Evolutionary conservation across 2,888 invertebrate species (phyloP), one percentile per base, ranked within the genome.

Genomic region (Hypena proboscidalis): DNA sequence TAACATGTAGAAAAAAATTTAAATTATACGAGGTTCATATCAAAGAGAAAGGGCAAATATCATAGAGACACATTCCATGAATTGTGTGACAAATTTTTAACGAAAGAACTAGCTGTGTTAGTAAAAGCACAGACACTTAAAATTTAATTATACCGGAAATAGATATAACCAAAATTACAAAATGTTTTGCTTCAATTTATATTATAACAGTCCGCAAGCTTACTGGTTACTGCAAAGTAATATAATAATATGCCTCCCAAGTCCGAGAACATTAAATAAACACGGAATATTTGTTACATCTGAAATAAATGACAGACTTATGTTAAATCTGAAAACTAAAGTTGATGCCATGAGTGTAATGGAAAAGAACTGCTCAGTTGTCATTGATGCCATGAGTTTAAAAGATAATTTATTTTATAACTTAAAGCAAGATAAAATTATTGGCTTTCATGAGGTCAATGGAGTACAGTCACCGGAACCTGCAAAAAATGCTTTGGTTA

Each of bases 371-470:
- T 68, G 65, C 23, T 37, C 54, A 25, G 30, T 53, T 22, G 19
- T 45, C 2, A 40, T 63, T 13, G 57, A 38, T 22, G 14, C 42
- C 2, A 62, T 60, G 26, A 37, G 26, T 14, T 25, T 71, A 17
- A 66, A 67, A 14, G 26, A 47, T 7, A 56, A 56, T 31, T 23
- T 71, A 6, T 64, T 49, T 26, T 69, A 61, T 34, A 38, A 57
- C 19, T 38, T 59, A 2, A 55, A 26, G n/a, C 25, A 62, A 27
- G 65, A 70, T 23, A 49, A 47, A 38, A 57, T 72, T 14, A 31
- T 48, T 10, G 71, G 72, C 4, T 66, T 70, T 17, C 62, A 62
- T 17, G 68, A 72, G 9, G 37, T 68, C 3, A 39, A 66, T 13
- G 62, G 61, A 9, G 8, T 55, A 0, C 61, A 57, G 34, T 27